phyloP scores from a whole-genome alignment of 2,888 invertebrate genomes.

The Melinaea menophilus region DNA sequence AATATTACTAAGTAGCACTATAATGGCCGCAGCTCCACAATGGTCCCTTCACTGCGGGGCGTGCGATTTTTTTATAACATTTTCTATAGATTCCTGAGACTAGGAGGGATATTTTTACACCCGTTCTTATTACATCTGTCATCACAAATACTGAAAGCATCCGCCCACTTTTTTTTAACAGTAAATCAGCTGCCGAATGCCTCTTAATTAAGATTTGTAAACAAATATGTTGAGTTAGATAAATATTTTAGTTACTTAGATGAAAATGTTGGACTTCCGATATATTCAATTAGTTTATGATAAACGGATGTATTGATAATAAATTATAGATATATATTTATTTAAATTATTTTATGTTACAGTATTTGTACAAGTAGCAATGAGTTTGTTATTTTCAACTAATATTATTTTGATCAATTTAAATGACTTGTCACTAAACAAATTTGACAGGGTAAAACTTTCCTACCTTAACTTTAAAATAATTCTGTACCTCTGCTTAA shows the following conservation, averaged over 20 bases:
- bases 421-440: too few species aligned
- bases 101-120: conserved; percentile 29
- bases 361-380: too few species aligned
- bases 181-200: conserved; percentile 27
- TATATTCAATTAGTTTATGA: too few species aligned
- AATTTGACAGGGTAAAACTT: too few species aligned
- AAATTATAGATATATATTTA: too few species aligned
- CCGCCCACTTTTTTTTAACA: conserved; percentile 32
- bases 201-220: conserved; percentile 28
- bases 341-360: too few species aligned
- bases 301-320: too few species aligned
- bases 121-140: conserved; percentile 40
- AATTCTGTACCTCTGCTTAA: too few species aligned
- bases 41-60: conserved; percentile 27
- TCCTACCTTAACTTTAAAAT: too few species aligned
- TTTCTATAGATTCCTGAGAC: conserved; percentile 8
- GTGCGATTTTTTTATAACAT: conserved; percentile 27
- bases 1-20: conserved; percentile 25
- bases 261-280: too few species aligned
- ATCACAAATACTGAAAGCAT: conserved; percentile 37
- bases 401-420: too few species aligned
- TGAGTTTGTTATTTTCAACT: too few species aligned
- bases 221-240: conserved; percentile 21
- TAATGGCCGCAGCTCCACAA: conserved; percentile 14
- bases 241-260: neutral